Base-by-base conservation (phyloP, 2,888 invertebrate species). In the Xanthorhoe designata region DNA sequence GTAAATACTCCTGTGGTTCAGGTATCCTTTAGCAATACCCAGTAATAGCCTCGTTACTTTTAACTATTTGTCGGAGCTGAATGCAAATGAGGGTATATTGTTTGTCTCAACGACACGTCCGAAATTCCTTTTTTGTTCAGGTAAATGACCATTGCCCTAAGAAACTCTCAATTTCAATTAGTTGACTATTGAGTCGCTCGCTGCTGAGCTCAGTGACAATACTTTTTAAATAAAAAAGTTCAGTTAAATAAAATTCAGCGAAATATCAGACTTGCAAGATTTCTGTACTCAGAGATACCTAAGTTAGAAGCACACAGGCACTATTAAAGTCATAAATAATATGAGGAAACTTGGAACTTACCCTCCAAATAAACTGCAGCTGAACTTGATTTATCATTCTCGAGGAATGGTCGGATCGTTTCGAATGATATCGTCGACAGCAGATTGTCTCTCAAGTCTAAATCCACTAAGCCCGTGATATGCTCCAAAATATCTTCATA, bases 391-490 rank as follows among this genome's bases (percentile, higher is more conserved):
- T 96, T 96, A 82, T 97, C 94, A 85, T 96, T 96, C 79, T 95
- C 95, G 77, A 96, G 94, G 81, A 97, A 95, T 47, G 97, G 96
- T 76, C 96, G 94, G 76, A 96, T 94, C 75, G 96, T 96, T 81
- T 96, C 96, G 81, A 95, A 96, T 59, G 96, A 96, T 83, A 98
- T 94, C 58, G 96, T 96, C 84, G 96, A 95, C 80, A 98, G 94
- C 69, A 94, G 91, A 90, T 98, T 98, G 78, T 96, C 95, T 82
- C 96, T 95, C 75, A 98, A 92, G 89, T 97, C 97, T 82, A 98
- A 93, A 78, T 96, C 94, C 75, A 95, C 92, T 58, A 97, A 94
- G 64, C 95, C 95, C 13, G 95, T 94, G 45, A 96, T 95, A 52
- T 96, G 96, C 69, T 95, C 95, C 67, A 98, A 94, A 71, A 97